These are phyloP conservation scores for Apomyelois bistriatella DNA, from an alignment of 2,888 invertebrate species.

Conservation along the genomic window DNA sequence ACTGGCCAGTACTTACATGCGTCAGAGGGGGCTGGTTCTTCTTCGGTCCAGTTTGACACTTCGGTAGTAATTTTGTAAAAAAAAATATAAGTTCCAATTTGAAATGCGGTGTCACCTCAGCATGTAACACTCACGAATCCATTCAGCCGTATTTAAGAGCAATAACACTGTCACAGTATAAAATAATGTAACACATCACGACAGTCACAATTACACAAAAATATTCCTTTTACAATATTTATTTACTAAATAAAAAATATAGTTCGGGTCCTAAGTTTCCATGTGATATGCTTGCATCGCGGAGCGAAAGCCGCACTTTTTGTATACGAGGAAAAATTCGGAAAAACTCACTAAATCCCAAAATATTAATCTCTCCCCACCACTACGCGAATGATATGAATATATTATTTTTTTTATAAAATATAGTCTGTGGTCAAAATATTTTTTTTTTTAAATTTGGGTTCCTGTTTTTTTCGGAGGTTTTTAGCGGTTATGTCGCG, in stretches of 20 bases:
- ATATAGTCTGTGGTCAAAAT: slow-evolving; percentile 68
- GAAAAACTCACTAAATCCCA: slow-evolving; percentile 64
- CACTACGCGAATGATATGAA: slow-evolving; percentile 69
- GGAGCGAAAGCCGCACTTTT: slow-evolving; percentile 39
- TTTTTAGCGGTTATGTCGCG: slow-evolving; percentile 71
- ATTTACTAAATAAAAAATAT: slow-evolving; percentile 54
- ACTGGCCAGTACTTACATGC: slow-evolving; percentile 62
- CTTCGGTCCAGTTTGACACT: slow-evolving; percentile 79
- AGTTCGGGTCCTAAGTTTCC: slow-evolving; percentile 76
- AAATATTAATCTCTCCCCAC: slow-evolving; percentile 41
- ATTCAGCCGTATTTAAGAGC: slow-evolving; percentile 58
- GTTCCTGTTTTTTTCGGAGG: slow-evolving; percentile 60
- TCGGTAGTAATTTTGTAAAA: slow-evolving; percentile 76
- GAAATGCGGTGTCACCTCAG: slow-evolving; percentile 58
- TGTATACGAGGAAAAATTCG: slow-evolving; percentile 40
- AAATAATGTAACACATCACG: slow-evolving; percentile 66
- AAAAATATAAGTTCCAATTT: slow-evolving; percentile 62
- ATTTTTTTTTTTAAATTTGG: slow-evolving; percentile 42
- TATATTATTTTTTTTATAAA: slow-evolving; percentile 56
- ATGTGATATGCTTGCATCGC: slow-evolving; percentile 72
- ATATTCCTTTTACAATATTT: slow-evolving; percentile 49
- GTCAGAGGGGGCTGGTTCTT: slow-evolving; percentile 76
- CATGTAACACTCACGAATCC: slow-evolving; percentile 62
- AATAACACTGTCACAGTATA: slow-evolving; percentile 61
- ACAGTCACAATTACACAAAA: slow-evolving; percentile 59